Conservation (phyloP, 2,113 vertebrate species). For the Mellivora capensis region DNA sequence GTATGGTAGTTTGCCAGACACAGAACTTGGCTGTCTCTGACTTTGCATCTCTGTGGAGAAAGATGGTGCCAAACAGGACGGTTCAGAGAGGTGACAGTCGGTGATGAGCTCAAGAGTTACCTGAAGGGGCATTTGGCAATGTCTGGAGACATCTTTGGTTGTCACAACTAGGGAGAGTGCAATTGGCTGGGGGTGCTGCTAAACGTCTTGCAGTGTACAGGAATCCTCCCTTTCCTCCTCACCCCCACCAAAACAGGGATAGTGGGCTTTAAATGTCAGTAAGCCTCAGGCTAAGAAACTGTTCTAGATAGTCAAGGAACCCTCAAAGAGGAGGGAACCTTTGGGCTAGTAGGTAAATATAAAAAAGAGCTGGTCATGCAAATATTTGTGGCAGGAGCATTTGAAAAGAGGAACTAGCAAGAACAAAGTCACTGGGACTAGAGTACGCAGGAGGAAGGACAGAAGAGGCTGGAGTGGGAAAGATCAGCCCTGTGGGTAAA, state of each 20-base stretch:
- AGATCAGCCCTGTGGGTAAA: background rate
- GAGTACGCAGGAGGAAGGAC: background rate
- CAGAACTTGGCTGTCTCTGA: rapidly evolving
- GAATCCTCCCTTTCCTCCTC: background rate
- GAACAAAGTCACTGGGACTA: background rate
- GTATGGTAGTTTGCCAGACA: rapidly evolving
- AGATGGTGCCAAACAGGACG: rapidly evolving
- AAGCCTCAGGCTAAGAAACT: background rate
- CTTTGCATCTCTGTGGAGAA: rapidly evolving
- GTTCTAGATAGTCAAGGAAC: background rate
- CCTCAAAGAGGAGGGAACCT: background rate
- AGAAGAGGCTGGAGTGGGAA: background rate
- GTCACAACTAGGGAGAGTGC: background rate
- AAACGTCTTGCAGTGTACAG: rapidly evolving
- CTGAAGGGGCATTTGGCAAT: background rate
- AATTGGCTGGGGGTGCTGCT: background rate
- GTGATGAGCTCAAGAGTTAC: background rate
- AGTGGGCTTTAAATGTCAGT: background rate
- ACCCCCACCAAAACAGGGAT: background rate
- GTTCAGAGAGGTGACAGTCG: background rate
- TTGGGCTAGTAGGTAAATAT: background rate
- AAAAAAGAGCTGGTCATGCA: background rate
- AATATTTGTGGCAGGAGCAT: background rate
- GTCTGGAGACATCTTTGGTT: background rate
- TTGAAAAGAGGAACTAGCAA: background rate